These are phyloP conservation scores for Heliothis subflexa DNA, from an alignment of 1,140 invertebrate species.

Conservation along the genomic window DNA sequence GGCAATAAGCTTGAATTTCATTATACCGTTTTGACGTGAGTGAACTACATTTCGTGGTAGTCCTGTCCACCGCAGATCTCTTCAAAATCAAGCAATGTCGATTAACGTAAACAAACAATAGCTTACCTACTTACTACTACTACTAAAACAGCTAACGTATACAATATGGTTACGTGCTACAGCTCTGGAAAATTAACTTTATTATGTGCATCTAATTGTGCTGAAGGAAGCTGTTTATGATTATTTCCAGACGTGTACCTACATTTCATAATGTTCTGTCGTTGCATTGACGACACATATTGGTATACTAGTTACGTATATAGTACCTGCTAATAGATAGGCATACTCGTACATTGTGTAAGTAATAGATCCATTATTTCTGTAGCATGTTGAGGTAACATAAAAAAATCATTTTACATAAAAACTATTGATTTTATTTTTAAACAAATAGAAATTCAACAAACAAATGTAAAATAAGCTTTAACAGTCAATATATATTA, in stretches of 20 bases:
- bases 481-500: slow-evolving; percentile 9
- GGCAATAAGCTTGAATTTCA: slow-evolving; percentile 11
- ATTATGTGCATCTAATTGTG: background rate
- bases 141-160: slow-evolving; percentile 9
- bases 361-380: too few relatives aligned
- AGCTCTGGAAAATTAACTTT: background rate
- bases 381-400: too few relatives aligned
- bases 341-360: background rate
- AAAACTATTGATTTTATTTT: background rate
- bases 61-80: background rate
- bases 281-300: background rate
- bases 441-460: slow-evolving; percentile 28
- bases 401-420: too few relatives aligned
- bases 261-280: background rate
- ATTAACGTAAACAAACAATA: slow-evolving; percentile 43
- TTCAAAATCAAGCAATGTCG: background rate
- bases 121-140: too few relatives aligned
- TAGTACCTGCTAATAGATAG: background rate
- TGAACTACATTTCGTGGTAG: background rate
- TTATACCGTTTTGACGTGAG: background rate
- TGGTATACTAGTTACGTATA: background rate
- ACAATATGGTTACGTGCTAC: slow-evolving; percentile 9
- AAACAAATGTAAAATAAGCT: slow-evolving; percentile 37
- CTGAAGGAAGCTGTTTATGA: background rate
- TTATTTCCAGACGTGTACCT: background rate